Percentiles rank a stretch among this genome's conserved stretches.
Evolutionary conservation across 1,140 invertebrate genomes (phyloP).

Genomic region (Belonocnema kinseyi): DNA sequence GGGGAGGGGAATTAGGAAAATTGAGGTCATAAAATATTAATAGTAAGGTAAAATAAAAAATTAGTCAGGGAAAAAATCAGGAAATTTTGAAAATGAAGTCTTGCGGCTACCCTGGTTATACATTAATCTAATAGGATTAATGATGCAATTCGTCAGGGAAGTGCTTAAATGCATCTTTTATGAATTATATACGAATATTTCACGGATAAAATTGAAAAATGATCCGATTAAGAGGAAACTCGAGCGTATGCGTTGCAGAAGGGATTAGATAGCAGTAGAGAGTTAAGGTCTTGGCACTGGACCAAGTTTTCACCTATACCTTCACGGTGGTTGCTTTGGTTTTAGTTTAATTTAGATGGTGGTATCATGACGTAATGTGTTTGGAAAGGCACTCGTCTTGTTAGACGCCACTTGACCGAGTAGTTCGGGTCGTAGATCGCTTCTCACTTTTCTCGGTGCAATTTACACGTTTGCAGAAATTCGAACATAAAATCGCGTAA

Average conservation of each 20-base stretch:
- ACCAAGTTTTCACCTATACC: slow-evolving; percentile 66
- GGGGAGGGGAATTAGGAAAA: too few species aligned
- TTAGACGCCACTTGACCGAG: slow-evolving; percentile 58
- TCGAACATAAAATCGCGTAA: too few species aligned
- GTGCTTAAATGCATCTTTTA: background rate
- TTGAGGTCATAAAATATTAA: too few species aligned
- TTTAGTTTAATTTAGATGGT: slow-evolving; percentile 69
- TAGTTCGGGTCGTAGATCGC: slow-evolving; percentile 38
- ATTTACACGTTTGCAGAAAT: too few species aligned
- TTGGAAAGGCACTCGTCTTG: slow-evolving; percentile 55
- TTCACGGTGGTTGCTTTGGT: slow-evolving; percentile 60
- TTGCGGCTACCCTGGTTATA: too few species aligned
- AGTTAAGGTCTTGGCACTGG: slow-evolving; percentile 64
- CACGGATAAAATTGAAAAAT: background rate
- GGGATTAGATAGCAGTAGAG: slow-evolving; percentile 61
- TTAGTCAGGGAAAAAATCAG: too few species aligned
- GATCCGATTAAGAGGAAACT: slow-evolving; percentile 53
- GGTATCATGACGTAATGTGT: slow-evolving; percentile 64
- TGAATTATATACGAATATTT: background rate
- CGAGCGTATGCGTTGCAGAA: slow-evolving; percentile 59
- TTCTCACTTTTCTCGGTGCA: too few species aligned
- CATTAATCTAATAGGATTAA: background rate
- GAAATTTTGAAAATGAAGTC: too few species aligned
- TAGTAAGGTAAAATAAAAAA: too few species aligned
- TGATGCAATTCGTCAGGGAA: background rate